Evolutionary conservation across 2,797 vertebrate genomes (phyloP).

Genomic region (Coracias cyanogaster): DNA sequence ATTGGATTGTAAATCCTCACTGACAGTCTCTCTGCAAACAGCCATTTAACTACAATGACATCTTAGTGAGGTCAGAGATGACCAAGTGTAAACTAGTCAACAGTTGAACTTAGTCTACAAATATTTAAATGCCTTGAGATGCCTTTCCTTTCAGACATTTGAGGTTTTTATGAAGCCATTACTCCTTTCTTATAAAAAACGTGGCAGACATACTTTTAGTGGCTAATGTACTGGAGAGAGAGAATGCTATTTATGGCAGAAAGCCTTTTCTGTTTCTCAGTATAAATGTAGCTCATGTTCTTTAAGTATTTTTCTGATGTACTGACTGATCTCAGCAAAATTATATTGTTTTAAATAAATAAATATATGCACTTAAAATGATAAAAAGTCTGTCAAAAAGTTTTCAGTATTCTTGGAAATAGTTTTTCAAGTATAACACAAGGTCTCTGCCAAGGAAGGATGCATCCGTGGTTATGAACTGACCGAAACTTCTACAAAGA

Average conservation of each 20-base stretch:
- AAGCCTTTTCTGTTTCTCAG: neutral
- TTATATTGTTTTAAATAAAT: neutral
- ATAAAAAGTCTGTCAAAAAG: neutral
- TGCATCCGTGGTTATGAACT: neutral
- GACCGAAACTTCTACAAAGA: neutral
- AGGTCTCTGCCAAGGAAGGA: neutral
- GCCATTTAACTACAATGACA: neutral
- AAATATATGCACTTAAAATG: neutral
- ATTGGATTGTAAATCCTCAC: neutral
- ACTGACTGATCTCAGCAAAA: neutral
- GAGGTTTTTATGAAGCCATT: neutral
- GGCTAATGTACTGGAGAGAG: neutral
- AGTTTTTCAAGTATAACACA: neutral
- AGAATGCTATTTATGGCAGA: neutral
- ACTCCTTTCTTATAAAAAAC: neutral
- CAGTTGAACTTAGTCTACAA: constrained; percentile 1
- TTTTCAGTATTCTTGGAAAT: neutral
- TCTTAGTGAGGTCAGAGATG: constrained; percentile 21
- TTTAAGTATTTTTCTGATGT: neutral
- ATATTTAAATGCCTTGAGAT: neutral
- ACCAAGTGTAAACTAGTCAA: neutral
- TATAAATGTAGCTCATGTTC: neutral
- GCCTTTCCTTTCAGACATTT: neutral
- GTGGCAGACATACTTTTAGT: neutral
- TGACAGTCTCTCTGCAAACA: neutral